A percentile compares a stretch with the other conserved stretches of the same genome.
phyloP scores from a whole-genome alignment of 2,888 invertebrate species.

The Phaonia tiefii region DNA sequence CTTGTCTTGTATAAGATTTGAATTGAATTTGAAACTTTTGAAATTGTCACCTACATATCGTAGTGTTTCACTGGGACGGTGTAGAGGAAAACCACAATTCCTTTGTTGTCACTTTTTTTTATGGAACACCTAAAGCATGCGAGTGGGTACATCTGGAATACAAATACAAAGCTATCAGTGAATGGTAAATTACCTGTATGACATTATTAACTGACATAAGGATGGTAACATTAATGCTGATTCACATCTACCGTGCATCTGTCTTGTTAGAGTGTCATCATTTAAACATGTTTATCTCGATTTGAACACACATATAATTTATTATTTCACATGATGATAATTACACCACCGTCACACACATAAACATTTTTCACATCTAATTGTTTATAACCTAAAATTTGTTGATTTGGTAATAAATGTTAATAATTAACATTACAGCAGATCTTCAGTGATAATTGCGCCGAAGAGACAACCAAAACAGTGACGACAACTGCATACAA shows the following conservation, averaged over 20 bases:
- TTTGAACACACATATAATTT: no score
- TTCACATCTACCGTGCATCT: not conserved
- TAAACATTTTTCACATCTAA: conserved; percentile 10
- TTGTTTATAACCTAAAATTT: not conserved
- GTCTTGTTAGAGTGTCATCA: conserved; percentile 8
- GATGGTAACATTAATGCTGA: not conserved
- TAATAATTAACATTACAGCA: not conserved
- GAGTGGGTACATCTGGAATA: not conserved
- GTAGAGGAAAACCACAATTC: conserved; percentile 1
- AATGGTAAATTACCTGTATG: not conserved
- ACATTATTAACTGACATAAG: no score
- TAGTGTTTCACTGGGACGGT: not conserved
- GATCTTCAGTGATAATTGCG: not conserved
- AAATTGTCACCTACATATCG: conserved; percentile 33
- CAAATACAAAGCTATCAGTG: no score
- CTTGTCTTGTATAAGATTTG: not conserved
- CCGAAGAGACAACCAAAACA: no score
- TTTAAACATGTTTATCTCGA: not conserved
- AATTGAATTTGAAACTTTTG: not conserved
- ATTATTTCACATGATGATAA: not conserved
- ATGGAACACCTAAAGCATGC: no score
- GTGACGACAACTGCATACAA: no score
- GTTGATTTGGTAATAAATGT: conserved; percentile 2
- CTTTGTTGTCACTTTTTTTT: not conserved
- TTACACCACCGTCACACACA: not conserved